Evolutionary conservation across 2,113 vertebrate genomes (phyloP).

Genomic region (Rhadina sibilatrix): DNA sequence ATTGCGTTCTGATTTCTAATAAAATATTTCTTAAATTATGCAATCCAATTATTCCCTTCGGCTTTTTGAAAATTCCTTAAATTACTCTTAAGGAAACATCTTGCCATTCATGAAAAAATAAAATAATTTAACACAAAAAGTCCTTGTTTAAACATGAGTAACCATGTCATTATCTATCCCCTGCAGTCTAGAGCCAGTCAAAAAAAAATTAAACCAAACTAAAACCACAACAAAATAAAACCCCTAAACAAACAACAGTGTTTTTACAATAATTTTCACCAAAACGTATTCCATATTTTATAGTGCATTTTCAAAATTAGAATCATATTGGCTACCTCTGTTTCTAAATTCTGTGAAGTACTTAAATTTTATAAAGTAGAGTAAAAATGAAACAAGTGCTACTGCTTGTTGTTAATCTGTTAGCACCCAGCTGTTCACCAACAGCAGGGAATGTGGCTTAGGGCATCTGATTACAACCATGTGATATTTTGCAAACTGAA

Average conservation of each 20-base stretch:
- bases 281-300: rapidly evolving
- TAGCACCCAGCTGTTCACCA: neutral
- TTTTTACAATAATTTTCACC: neutral
- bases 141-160: neutral
- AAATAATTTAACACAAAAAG: neutral
- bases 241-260: neutral
- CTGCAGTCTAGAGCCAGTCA: neutral
- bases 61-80: neutral
- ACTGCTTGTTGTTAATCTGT: neutral
- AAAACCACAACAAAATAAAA: neutral
- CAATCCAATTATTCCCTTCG: neutral
- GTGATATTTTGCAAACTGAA: neutral
- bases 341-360: neutral
- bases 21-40: neutral
- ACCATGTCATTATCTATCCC: neutral
- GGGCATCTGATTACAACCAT: neutral
- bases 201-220: neutral
- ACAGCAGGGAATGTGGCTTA: neutral
- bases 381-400: neutral
- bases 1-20: neutral
- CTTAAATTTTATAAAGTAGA: neutral
- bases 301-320: neutral
- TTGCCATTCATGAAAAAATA: neutral
- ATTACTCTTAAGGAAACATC: neutral
- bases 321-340: neutral